A percentile compares a stretch with the other conserved stretches of the same genome.
These are phyloP conservation scores for Psittacula cyanocephala DNA, from an alignment of 2,113 vertebrate species.

Conservation along the genomic window DNA sequence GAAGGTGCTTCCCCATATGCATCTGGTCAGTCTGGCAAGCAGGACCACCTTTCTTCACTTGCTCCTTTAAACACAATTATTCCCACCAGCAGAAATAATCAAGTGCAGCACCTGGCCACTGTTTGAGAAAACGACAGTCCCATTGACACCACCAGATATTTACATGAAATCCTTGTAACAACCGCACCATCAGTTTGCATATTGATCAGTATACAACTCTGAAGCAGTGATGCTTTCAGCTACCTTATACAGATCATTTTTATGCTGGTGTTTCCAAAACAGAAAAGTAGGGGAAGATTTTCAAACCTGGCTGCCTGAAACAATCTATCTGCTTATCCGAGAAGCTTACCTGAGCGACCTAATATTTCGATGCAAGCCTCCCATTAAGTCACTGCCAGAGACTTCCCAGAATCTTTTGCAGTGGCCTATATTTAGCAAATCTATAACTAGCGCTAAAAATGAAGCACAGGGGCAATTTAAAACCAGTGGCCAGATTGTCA, in stretches of 20 bases:
- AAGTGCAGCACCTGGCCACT: background rate
- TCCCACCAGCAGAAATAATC: background rate
- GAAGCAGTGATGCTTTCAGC: background rate
- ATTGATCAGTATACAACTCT: background rate
- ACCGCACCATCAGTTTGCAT: background rate
- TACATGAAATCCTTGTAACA: background rate
- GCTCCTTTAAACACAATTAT: background rate
- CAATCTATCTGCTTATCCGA: background rate
- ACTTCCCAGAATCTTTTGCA: background rate
- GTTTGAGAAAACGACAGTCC: background rate
- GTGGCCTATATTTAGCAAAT: background rate
- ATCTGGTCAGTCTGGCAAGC: rapidly evolving
- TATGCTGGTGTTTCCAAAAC: background rate
- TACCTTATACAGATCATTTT: background rate
- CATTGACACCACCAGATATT: background rate
- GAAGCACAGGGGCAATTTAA: background rate
- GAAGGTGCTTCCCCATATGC: background rate
- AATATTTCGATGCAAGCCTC: background rate
- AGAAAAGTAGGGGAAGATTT: background rate
- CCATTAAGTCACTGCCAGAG: background rate
- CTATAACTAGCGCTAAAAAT: background rate
- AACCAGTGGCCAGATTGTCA: background rate
- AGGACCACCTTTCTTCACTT: background rate
- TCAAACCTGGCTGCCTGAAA: background rate
- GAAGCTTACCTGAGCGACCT: background rate